phyloP scores from a whole-genome alignment of 2,797 vertebrate species.

The Xiphophorus birchmanni region DNA sequence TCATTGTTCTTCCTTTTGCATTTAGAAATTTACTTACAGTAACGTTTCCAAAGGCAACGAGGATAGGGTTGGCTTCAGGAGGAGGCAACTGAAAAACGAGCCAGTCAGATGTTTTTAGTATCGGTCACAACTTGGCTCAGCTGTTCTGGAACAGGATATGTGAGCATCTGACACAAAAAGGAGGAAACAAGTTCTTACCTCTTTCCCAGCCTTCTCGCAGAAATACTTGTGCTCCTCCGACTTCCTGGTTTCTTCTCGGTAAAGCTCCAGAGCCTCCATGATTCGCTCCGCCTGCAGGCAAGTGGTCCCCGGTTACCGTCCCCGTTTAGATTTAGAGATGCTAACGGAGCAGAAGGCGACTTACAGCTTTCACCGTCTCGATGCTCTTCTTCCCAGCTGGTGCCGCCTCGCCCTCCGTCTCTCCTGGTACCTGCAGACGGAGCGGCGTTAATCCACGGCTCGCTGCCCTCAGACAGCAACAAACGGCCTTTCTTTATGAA shows the following conservation, averaged over 20 bases:
- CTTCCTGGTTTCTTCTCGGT: constrained; percentile 88
- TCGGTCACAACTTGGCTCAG: background rate
- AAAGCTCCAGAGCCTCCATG: constrained; percentile 96
- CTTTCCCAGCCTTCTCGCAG: constrained; percentile 87
- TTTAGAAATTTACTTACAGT: constrained; percentile 80
- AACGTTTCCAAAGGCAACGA: constrained; percentile 88
- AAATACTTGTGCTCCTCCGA: constrained; percentile 86
- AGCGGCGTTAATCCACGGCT: background rate
- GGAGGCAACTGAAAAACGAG: constrained; percentile 84
- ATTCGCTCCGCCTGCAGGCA: constrained; percentile 89
- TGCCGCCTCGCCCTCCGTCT: constrained; percentile 87
- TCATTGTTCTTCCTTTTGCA: background rate
- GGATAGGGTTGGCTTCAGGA: constrained; percentile 87
- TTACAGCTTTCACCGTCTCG: constrained; percentile 96
- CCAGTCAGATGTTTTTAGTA: background rate
- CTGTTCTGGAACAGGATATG: background rate
- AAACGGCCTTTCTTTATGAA: background rate
- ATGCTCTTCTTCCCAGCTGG: constrained; percentile 93
- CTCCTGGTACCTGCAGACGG: constrained; percentile 88
- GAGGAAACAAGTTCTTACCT: constrained; percentile 75
- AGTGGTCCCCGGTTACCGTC: background rate
- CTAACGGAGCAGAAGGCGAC: constrained; percentile 49
- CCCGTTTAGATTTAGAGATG: background rate
- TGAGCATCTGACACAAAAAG: background rate
- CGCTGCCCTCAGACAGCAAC: background rate